Evolutionary conservation across 2,797 vertebrate species (phyloP).

Genomic region (Phoeniculus purpureus): DNA sequence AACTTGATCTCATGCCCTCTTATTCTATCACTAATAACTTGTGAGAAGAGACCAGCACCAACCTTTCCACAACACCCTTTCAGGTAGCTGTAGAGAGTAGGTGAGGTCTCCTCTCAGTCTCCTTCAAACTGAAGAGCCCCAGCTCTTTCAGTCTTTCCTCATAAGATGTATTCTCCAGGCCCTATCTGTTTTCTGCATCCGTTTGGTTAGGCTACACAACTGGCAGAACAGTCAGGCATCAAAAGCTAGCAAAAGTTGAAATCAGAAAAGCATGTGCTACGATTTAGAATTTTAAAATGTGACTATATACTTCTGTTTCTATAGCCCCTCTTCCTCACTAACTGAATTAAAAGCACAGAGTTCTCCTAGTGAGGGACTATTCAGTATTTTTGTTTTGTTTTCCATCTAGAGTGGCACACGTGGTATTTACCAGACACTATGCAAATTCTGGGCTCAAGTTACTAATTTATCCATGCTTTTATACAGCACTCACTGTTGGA

Average conservation of each 20-base stretch:
- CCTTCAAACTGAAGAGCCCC: no score
- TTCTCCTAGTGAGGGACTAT: background rate
- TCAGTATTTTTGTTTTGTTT: background rate
- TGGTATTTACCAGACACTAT: background rate
- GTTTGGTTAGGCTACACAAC: no score
- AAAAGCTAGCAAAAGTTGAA: background rate
- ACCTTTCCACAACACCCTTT: no score
- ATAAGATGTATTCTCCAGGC: no score
- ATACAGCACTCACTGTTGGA: background rate
- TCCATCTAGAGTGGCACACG: background rate
- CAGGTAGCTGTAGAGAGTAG: no score
- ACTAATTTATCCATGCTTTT: background rate
- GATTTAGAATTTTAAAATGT: background rate
- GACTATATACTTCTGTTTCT: background rate
- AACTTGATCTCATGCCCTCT: no score
- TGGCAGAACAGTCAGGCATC: background rate
- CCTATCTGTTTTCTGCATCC: no score
- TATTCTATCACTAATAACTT: no score
- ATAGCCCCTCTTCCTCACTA: background rate
- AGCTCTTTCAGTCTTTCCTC: no score
- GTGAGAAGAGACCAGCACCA: no score
- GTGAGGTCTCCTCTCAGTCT: no score
- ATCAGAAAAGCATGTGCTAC: background rate
- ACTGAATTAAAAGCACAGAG: constrained; percentile 1
- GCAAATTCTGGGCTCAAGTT: background rate